These are phyloP conservation scores for Stegophylla sp. DNA, from an alignment of 2,888 invertebrate genomes.

Conservation along the genomic window DNA sequence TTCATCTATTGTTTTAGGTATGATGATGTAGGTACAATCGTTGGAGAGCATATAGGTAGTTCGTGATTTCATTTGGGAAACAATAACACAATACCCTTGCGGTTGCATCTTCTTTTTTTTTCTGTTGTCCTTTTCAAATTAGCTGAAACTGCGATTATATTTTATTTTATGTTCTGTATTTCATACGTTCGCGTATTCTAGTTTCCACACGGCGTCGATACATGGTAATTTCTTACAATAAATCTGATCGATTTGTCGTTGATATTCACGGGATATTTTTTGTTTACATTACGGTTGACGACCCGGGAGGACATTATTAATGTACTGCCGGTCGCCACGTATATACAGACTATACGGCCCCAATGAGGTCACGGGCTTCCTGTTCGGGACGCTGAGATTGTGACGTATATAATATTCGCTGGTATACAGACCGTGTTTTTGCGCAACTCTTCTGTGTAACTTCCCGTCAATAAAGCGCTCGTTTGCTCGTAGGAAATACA, in stretches of 20 bases:
- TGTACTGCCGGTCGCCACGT: background rate
- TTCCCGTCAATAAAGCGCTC: background rate
- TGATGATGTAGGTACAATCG: slow-evolving; percentile 11
- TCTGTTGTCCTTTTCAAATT: background rate
- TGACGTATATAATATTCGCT: background rate
- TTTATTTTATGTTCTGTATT: too few relatives aligned
- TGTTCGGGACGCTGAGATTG: background rate
- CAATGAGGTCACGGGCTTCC: slow-evolving; percentile 28
- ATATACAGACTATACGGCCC: too few relatives aligned
- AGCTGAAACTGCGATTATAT: background rate
- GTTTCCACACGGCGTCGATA: too few relatives aligned
- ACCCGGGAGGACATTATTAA: background rate
- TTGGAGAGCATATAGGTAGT: background rate
- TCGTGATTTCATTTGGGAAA: background rate
- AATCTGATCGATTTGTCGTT: too few relatives aligned
- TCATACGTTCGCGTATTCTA: background rate
- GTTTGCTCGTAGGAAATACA: background rate
- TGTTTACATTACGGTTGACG: slow-evolving; percentile 18
- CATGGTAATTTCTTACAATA: too few relatives aligned
- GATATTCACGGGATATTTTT: background rate
- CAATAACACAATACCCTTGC: background rate
- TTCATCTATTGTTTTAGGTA: slow-evolving; percentile 31
- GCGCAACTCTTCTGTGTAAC: background rate
- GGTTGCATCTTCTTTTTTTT: background rate
- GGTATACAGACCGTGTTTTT: background rate